These are phyloP conservation scores for Sepioteuthis lessoniana DNA, from an alignment of 2,888 invertebrate species.

Conservation along the genomic window DNA sequence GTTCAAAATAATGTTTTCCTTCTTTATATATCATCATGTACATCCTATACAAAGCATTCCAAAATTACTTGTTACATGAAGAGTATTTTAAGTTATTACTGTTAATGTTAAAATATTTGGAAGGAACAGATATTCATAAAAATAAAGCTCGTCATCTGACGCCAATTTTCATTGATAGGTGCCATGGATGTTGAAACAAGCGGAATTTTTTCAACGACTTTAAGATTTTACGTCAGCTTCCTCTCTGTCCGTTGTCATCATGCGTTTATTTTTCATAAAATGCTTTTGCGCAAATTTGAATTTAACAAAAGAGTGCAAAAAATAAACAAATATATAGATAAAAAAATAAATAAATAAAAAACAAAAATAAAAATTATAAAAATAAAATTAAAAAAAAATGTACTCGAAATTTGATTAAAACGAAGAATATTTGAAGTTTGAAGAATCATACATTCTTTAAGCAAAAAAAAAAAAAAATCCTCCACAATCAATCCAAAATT, in stretches of 20 bases:
- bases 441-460: no score
- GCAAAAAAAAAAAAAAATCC: background rate
- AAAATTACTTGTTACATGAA: no score
- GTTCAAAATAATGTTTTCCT: no score
- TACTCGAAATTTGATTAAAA: no score
- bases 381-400: no score
- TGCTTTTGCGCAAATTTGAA: background rate
- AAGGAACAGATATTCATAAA: background rate
- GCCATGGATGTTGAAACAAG: background rate
- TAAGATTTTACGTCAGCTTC: slow-evolving; percentile 33
- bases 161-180: background rate
- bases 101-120: background rate
- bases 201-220: slow-evolving; percentile 18
- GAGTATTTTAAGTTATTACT: no score
- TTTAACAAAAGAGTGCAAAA: background rate
- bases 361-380: background rate
- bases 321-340: background rate
- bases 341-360: background rate
- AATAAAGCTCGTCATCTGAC: background rate
- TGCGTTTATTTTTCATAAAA: background rate
- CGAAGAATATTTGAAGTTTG: no score
- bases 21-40: no score
- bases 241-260: slow-evolving; percentile 23
- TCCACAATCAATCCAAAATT: background rate
- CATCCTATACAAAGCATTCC: background rate